These are phyloP conservation scores for Camponotus floridanus DNA, from an alignment of 1,140 invertebrate species.

Conservation along the genomic window DNA sequence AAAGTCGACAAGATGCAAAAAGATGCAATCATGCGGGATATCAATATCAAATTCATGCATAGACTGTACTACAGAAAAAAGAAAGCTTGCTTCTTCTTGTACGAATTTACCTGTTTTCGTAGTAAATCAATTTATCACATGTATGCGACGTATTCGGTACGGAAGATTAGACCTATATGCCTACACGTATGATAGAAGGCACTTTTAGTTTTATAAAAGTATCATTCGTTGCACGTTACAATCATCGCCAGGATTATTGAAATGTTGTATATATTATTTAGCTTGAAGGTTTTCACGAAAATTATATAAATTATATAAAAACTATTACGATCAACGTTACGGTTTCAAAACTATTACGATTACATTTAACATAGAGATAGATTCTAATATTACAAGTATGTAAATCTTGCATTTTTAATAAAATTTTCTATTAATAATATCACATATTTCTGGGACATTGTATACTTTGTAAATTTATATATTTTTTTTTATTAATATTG, in stretches of 20 bases:
- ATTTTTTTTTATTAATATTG: constrained; percentile 1
- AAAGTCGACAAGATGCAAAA: constrained; percentile 52
- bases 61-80: constrained; percentile 79
- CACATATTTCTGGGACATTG: constrained; percentile 60
- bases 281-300: neutral
- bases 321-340: neutral
- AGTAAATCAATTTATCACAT: constrained; percentile 19
- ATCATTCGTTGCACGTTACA: constrained; percentile 4
- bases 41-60: constrained; percentile 65
- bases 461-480: constrained; percentile 56
- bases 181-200: constrained; percentile 10
- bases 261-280: neutral
- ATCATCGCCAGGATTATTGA: constrained; percentile 1
- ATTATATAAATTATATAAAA: neutral
- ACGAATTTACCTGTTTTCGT: constrained; percentile 51
- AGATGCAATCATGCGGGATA: constrained; percentile 67
- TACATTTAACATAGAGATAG: neutral
- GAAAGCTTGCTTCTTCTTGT: constrained; percentile 78
- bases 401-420: neutral
- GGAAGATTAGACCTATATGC: neutral
- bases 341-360: neutral
- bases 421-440: constrained; percentile 16
- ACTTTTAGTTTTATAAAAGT: neutral
- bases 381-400: neutral
- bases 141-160: neutral